Evolutionary conservation across 2,888 invertebrate species (phyloP).

Genomic region (Microdon myrmicae): DNA sequence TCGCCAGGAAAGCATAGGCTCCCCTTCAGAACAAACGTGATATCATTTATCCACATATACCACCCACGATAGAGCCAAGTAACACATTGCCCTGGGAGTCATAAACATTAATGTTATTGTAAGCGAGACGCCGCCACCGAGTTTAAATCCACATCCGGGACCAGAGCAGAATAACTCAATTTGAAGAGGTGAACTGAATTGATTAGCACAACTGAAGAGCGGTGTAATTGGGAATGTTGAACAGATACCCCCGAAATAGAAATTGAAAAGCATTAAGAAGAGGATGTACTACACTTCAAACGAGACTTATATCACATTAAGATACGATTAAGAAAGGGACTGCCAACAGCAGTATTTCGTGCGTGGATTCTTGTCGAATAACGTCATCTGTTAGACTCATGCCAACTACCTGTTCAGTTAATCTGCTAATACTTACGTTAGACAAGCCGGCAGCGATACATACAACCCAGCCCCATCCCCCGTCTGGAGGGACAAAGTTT

Average conservation of each 20-base stretch:
- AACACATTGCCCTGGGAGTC: conserved; percentile 6
- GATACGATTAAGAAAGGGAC: too few species aligned
- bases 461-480: conserved; percentile 81
- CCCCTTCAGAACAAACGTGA: neutral
- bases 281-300: too few species aligned
- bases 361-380: too few species aligned
- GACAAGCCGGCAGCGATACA: conserved; percentile 77
- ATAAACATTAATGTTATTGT: conserved; percentile 27
- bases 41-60: conserved; percentile 8
- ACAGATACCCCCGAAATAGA: conserved; percentile 5
- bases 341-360: too few species aligned
- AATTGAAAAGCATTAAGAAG: conserved; percentile 1
- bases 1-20: neutral
- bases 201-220: conserved; percentile 37
- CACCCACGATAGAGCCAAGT: conserved; percentile 15
- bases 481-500: conserved; percentile 78
- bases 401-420: too few species aligned
- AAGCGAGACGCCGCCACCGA: too few species aligned
- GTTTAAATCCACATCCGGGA: too few species aligned
- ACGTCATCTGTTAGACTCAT: too few species aligned
- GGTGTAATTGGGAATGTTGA: conserved; percentile 29
- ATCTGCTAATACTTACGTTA: conserved; percentile 74
- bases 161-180: conserved; percentile 26
- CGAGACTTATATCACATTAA: too few species aligned
- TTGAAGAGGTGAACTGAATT: conserved; percentile 18